Evolutionary conservation across 2,113 vertebrate genomes (phyloP), one percentile per base, ranked within the genome.

Genomic region (Neodon shergylaensis): DNA sequence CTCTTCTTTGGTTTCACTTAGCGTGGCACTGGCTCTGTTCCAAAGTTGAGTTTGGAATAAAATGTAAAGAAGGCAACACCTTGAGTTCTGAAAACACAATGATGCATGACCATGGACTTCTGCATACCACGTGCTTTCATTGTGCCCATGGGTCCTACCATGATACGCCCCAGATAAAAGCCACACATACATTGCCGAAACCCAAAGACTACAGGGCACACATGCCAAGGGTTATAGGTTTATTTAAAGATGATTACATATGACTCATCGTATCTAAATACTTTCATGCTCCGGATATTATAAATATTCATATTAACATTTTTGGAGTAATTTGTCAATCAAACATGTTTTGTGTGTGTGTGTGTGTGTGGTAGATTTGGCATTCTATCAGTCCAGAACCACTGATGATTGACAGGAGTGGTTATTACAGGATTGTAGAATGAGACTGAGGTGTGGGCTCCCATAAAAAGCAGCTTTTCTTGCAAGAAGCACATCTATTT

Each of bases 271-370:
- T 65, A 94, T 89, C 26, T 91, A 90, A 95, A 79, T 76, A 79
- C 61, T 86, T 94, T 93, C 78, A 73, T 92, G 61, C 9, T 65
- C 84, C 92, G 85, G 66, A 95, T 95, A 65, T 68, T 61, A 95
- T 92, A 86, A 79, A 49, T 92, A 95, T 95, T 90, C 68, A 98
- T 82, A 28, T 66, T 88, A 92, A 92, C 31, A 94, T 90, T 84
- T 79, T 84, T 66, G 76, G 33, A 88, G 92, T 78, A 61, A 96
- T 85, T 17, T 94, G 26, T 89, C 77, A 92, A 58, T 89, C 95
- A 97, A 94, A 95, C 95, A 85, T 31, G 6, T 14, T 97, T 97
- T 94, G n/a, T n/a, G n/a, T n/a, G n/a, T n/a, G n/a, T n/a, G n/a
- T n/a, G n/a, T n/a, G n/a, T 52, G 73, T 84, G 76, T 84, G 47